Evolutionary conservation across 2,113 vertebrate species (phyloP), one percentile per base, ranked within the genome.

Genomic region (Kryptolebias marmoratus): DNA sequence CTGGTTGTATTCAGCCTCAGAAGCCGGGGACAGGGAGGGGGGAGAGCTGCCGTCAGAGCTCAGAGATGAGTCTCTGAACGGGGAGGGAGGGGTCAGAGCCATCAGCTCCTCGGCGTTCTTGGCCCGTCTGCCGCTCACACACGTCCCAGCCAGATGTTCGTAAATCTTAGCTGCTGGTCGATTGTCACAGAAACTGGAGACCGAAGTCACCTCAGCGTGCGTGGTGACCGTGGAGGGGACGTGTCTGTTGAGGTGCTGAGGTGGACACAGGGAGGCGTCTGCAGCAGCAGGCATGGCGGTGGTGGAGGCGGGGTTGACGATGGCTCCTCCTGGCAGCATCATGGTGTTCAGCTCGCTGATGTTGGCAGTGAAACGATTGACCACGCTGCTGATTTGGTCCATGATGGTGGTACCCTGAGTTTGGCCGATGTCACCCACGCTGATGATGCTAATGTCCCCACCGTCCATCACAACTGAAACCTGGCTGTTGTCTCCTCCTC

Each of bases 301-400:
- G 75, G 69, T 64, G n/a, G 90, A 86, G 69, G 92, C 60, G 1
- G 93, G 53, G 58, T 90, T 92, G 3, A 91, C 88, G 0, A 88
- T 63, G 30, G 80, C 64, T 9, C 79, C 90, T 0, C 87, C 89
- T 4, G 97, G 94, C 84, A 97, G 92, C 97, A 98, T 97, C 96
- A 98, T 97, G 85, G 92, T 94, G 91, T 99, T 98, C 77, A 98
- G 95, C 90, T 99, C 97, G 0, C 94, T 98, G 92, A 98, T 98
- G 87, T 99, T 99, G 86, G 97, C 96, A 0, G 97, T 98, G 92
- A 99, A 99, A 22, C 97, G 95, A 50, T 95, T 97, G 50, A 99
- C 97, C 83, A 99, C 97, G 2, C 95, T 95, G 88, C 96, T 98
- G 91, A 99, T 99, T 84, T 99, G 98, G 88, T 99, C 98, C 96